Evolutionary conservation across 2,113 vertebrate species (phyloP).

Genomic region (Dromas ardeola): DNA sequence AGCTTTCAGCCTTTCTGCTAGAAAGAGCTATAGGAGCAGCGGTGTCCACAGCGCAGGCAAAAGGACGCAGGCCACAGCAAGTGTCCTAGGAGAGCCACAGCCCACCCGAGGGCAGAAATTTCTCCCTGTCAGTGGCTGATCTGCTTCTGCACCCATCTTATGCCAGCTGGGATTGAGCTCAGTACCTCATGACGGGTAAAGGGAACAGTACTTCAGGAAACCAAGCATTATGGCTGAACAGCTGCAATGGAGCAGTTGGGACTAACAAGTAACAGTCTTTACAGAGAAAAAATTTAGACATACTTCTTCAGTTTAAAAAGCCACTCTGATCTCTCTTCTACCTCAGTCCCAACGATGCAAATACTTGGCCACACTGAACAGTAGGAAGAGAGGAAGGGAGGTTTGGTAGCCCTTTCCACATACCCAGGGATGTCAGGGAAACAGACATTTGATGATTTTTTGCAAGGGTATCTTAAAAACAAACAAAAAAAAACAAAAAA

Average conservation of each 20-base stretch:
- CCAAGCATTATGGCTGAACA: neutral
- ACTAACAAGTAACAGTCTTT: neutral
- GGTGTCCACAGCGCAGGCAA: neutral
- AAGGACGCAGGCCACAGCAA: neutral
- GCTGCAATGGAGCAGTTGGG: neutral
- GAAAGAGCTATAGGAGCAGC: neutral
- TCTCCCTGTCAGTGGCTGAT: neutral
- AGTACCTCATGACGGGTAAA: neutral
- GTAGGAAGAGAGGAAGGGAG: neutral
- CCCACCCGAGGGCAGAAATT: neutral
- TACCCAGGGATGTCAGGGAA: neutral
- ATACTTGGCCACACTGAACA: neutral
- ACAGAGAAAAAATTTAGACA: neutral
- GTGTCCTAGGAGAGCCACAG: neutral
- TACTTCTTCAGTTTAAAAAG: neutral
- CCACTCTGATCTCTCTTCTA: neutral
- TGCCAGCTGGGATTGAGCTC: neutral
- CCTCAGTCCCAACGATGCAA: neutral
- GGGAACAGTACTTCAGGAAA: neutral
- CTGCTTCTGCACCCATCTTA: neutral
- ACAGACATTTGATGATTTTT: neutral
- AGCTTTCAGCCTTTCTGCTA: neutral
- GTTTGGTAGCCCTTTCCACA: neutral
- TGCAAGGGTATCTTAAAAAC: neutral
- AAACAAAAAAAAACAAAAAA: no score